Evolutionary conservation across 1,140 invertebrate genomes (phyloP).

Genomic region (Macrostomum lignano): DNA sequence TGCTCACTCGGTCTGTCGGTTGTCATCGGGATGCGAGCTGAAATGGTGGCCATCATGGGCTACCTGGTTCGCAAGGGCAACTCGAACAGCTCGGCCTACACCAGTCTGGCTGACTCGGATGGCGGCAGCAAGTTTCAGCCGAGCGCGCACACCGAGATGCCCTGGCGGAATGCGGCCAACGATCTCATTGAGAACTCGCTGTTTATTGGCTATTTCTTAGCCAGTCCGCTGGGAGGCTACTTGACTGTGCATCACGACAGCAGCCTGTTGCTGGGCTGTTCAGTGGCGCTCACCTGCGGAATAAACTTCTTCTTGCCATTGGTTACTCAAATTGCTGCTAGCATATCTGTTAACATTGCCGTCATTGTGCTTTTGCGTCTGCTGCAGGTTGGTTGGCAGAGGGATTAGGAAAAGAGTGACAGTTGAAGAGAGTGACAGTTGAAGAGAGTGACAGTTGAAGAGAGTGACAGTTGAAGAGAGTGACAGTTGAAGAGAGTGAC

Average conservation of each 20-base stretch:
- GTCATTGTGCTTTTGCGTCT: constrained; percentile 4
- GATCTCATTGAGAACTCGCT: constrained; percentile 6
- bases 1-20: constrained; percentile 2
- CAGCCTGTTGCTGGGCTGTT: constrained; percentile 1
- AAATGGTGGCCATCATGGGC: constrained; percentile 5
- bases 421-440: too few relatives aligned
- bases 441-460: too few relatives aligned
- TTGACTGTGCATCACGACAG: constrained; percentile 4
- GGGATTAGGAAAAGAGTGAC: too few relatives aligned
- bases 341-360: constrained; percentile 3
- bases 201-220: constrained; percentile 5
- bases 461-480: too few relatives aligned
- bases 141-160: not conserved
- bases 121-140: constrained; percentile 2
- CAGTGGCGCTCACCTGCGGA: constrained; percentile 4
- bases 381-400: too few relatives aligned
- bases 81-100: too few relatives aligned
- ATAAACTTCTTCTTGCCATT: constrained; percentile 4
- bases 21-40: constrained; percentile 6
- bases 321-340: not conserved
- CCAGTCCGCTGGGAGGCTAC: constrained; percentile 3
- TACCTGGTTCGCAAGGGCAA: too few relatives aligned
- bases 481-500: too few relatives aligned
- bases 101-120: too few relatives aligned
- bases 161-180: constrained; percentile 1